Evolutionary conservation across 2,113 vertebrate species (phyloP), one percentile per base, ranked within the genome.

Genomic region (Romanogobio albipinnatus): DNA sequence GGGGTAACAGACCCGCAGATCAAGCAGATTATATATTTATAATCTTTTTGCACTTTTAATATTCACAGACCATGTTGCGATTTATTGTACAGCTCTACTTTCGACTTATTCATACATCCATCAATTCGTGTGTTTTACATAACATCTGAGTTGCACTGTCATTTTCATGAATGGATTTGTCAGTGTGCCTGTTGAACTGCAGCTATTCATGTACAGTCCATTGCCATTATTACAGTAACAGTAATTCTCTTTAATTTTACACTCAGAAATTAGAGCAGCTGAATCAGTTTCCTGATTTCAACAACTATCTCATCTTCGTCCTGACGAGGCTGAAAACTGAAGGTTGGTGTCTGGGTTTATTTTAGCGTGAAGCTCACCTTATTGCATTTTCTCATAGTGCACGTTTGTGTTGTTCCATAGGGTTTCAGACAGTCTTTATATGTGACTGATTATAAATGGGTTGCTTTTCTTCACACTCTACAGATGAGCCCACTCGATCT

Each of bases 291-390:
- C 97, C 97, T 0, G 97, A 98, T 90, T 98, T 98, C 91, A 98
- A 98, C 94, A 98, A 98, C 91, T 98, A 98, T 94, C 93, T 98
- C 81, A 98, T 98, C 88, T 98, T 98, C 14, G 97, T 98, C 59
- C 93, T 98, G 85, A 98, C 97, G 0, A 95, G 97, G 84, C 95
- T 98, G 58, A 98, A 97, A 89, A 96, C 96, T 0, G 97, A 98
- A 91, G 97, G 97, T 98, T 92, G 36, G 87, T 61, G 13, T 90
- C 2, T 58, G 13, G 11, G 24, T 66, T 33, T 1, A 29, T 81
- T 62, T 62, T 62, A 43, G 17, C 3, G 9, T 39, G 8, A 68
- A 68, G 29, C 29, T 68, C 33, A 22, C 29, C 7, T 9, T 19
- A 36, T n/a, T 6, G 6, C 8, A 17, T 29, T 47, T 15, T 11